Evolutionary conservation across 2,888 invertebrate genomes (phyloP), one percentile per base, ranked within the genome.

Genomic region (Lepas anatifera): DNA sequence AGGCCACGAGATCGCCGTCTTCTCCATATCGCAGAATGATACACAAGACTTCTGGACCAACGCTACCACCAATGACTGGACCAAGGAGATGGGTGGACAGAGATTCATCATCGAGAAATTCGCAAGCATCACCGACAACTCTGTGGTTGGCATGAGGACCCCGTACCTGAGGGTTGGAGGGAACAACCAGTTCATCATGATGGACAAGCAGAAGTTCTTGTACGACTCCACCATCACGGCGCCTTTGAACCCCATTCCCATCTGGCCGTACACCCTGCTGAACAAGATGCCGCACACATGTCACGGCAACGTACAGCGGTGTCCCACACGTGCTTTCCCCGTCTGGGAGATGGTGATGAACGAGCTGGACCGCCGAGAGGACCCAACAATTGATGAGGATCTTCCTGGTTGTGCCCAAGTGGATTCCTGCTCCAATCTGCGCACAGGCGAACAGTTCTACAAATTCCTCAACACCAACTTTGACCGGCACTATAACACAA

Each of bases 261-360:
- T 94, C 75, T 97, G 97, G 97, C 97, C 97, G 4, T 97, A 97
- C 84, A 97, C 96, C 71, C 90, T 97, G 89, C 95, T 96, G 85
- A 95, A 94, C 86, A 87, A 92, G 77, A 93, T 95, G 91, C 93
- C 95, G 0, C 95, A 94, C 81, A 87, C 90, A 72, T 95, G 95
- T 78, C 93, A 94, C 79, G 94, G 94, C 73, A 94, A 94, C 81
- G 82, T 92, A 71, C 94, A 94, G 80, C 91, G 87, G 79, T 94
- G 93, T 79, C 93, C 93, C 18, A 93, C 92, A 3, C 87, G 93
- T 78, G 91, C 91, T 74, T 94, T 94, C 80, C 93, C 94, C 67
- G 93, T 94, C 48, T 95, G 94, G 94, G 94, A 95, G 81, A 93
- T 95, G 92, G 93, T 94, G 48, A 89, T 95, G 88, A 95, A 95